Percentiles rank a stretch among this genome's conserved stretches.
phyloP scores from a whole-genome alignment of 2,888 invertebrate species.

The Sabellastarte sp. region DNA sequence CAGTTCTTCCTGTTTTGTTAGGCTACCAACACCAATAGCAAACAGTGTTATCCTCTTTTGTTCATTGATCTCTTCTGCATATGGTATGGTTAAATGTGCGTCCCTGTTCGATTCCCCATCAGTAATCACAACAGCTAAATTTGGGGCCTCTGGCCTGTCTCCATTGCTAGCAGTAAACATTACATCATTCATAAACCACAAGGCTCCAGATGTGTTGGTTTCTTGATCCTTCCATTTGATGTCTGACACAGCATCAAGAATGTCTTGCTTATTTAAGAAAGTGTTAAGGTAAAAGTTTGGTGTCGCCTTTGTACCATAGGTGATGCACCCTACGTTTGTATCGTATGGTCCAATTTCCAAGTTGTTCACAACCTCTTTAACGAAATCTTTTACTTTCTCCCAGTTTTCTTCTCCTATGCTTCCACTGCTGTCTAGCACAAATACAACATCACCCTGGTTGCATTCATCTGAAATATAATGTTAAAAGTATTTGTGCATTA shows the following conservation, averaged over 20 bases:
- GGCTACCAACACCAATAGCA: conserved; percentile 24
- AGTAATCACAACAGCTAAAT: conserved; percentile 39
- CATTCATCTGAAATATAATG: no score
- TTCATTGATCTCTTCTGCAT: conserved; percentile 17
- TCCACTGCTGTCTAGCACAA: conserved; percentile 9
- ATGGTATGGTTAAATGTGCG: conserved; percentile 14
- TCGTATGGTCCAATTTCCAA: conserved; percentile 5
- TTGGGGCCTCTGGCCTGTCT: conserved; percentile 38
- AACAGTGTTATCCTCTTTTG: conserved; percentile 24
- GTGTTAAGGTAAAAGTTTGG: conserved; percentile 12
- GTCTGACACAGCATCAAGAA: conserved; percentile 6
- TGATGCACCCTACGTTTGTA: conserved; percentile 3
- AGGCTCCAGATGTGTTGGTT: conserved; percentile 8
- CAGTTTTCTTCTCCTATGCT: conserved; percentile 7
- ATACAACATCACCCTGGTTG: conserved; percentile 5
- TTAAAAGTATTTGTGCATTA: no score
- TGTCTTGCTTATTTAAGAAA: conserved; percentile 4
- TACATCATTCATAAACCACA: conserved; percentile 28
- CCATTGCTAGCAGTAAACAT: conserved; percentile 44
- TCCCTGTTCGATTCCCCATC: conserved; percentile 48
- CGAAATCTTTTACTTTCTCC: conserved; percentile 3
- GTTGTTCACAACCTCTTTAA: neutral
- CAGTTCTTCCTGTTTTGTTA: conserved; percentile 18
- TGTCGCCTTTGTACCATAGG: conserved; percentile 9
- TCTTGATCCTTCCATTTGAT: conserved; percentile 21